Percentiles rank a stretch among this genome's conserved stretches.
Evolutionary conservation across 2,888 invertebrate genomes (phyloP).

Genomic region (Chaetogeoica ovagalla): DNA sequence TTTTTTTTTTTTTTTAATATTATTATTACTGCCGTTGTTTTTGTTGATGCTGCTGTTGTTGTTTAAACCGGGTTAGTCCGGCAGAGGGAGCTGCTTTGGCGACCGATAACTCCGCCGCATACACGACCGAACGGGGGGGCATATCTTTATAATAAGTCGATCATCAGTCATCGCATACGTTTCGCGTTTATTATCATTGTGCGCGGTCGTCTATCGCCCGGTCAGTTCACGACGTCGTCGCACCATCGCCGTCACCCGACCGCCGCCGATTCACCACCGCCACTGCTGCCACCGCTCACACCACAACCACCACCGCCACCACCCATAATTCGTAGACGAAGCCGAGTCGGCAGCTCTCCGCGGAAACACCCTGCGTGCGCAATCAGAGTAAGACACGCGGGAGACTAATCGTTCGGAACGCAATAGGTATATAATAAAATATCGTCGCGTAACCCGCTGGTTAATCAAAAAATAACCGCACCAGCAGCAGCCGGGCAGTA

Average conservation of each 20-base stretch:
- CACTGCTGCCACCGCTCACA: neutral
- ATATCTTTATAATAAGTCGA: slow-evolving; percentile 10
- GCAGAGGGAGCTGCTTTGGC: slow-evolving; percentile 41
- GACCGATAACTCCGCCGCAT: neutral
- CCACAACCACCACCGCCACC: no score
- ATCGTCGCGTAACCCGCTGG: neutral
- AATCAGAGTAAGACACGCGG: neutral
- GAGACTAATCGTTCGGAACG: no score
- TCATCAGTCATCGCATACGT: slow-evolving; percentile 18
- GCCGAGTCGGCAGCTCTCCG: no score
- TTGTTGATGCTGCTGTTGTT: neutral
- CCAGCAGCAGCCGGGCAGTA: no score
- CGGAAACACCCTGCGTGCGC: neutral
- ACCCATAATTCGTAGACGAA: no score
- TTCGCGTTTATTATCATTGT: slow-evolving; percentile 20
- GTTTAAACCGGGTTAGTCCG: slow-evolving; percentile 6
- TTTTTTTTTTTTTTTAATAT: no score
- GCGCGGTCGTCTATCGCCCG: slow-evolving; percentile 2
- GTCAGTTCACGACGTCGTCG: neutral
- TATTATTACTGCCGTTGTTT: neutral
- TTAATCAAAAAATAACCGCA: neutral
- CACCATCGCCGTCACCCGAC: neutral
- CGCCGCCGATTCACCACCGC: neutral
- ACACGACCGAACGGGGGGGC: slow-evolving; percentile 1
- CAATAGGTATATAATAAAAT: neutral